phyloP scores from a whole-genome alignment of 2,113 vertebrate species.

The Microtus pennsylvanicus region DNA sequence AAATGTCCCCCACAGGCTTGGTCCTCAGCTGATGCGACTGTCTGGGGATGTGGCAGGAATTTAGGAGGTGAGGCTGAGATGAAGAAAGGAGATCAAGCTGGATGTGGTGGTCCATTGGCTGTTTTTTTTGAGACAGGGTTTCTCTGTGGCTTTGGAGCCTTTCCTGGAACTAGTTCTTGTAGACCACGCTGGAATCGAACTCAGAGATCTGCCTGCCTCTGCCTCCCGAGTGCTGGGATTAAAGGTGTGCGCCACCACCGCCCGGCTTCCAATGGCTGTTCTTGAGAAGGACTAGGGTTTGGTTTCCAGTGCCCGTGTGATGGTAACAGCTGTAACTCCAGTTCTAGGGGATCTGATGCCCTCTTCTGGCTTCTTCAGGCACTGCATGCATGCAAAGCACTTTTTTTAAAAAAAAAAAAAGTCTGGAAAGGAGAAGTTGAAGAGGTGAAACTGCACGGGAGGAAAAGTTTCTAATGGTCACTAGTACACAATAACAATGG shows the following conservation, averaged over 20 bases:
- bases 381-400: background rate
- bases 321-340: background rate
- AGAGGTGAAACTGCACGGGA: background rate
- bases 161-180: no score
- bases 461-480: background rate
- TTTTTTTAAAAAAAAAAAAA: no score
- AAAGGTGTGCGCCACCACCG: no score
- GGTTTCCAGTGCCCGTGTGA: background rate
- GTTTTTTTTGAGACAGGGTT: no score
- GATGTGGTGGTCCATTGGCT: background rate
- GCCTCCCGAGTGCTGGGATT: no score
- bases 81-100: background rate
- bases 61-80: background rate
- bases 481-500: background rate
- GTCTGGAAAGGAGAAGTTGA: background rate
- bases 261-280: no score
- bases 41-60: background rate
- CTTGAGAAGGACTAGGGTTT: background rate
- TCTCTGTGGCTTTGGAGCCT: no score
- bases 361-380: background rate
- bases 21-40: background rate
- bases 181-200: no score
- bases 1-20: background rate
- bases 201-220: no score
- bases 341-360: background rate